phyloP scores from a whole-genome alignment of 2,113 vertebrate species.

The Anolis sagrei region DNA sequence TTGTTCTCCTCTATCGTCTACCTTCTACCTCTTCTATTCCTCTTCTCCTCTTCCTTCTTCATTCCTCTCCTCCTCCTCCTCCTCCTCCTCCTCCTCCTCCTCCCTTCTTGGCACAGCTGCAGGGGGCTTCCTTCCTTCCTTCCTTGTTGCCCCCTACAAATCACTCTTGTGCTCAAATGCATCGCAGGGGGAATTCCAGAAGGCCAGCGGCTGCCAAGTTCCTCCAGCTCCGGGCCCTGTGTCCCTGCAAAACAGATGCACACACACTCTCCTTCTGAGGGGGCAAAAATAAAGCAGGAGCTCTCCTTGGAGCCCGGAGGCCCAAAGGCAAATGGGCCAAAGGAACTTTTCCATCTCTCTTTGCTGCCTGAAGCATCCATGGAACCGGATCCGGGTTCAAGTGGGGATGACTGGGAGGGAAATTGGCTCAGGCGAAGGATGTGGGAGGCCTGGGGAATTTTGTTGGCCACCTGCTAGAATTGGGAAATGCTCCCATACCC shows the following conservation, averaged over 20 bases:
- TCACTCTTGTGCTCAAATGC: conserved; percentile 68
- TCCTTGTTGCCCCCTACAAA: conserved; percentile 61
- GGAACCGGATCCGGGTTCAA: not conserved
- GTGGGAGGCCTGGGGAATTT: not conserved
- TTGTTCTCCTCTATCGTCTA: no score
- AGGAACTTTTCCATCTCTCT: not conserved
- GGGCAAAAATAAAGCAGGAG: not conserved
- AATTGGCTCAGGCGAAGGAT: not conserved
- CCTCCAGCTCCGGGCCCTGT: conserved; percentile 66
- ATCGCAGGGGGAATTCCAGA: conserved; percentile 80
- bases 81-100: no score
- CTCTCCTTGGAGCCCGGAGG: no score
- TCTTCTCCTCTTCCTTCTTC: no score
- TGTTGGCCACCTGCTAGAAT: no score
- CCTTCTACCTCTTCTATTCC: no score
- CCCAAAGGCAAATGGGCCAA: not conserved
- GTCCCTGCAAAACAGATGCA: not conserved
- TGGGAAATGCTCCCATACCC: not conserved
- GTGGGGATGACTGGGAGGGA: not conserved
- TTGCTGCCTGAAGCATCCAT: not conserved
- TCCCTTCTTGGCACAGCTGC: no score
- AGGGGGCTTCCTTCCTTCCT: no score
- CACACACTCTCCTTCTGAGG: not conserved
- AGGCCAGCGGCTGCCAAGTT: conserved; percentile 69
- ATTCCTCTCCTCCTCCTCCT: no score